Evolutionary conservation across 1,140 invertebrate species (phyloP).

Genomic region (Hyphantria cunea): DNA sequence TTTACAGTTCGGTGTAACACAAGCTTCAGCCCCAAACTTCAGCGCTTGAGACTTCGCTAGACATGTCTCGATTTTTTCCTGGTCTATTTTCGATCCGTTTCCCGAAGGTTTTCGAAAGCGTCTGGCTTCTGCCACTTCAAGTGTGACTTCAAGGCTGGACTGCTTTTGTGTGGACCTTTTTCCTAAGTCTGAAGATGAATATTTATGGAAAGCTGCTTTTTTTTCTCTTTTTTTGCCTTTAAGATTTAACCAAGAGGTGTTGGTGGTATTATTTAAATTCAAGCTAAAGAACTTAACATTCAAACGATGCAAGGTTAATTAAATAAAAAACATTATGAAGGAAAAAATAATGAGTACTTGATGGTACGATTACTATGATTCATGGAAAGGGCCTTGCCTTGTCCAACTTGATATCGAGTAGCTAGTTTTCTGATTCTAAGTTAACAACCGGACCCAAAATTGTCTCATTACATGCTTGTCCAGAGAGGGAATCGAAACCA

Average conservation of each 20-base stretch:
- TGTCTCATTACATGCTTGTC: too few relatives aligned
- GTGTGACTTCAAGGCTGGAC: constrained; percentile 39
- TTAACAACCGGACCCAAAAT: too few relatives aligned
- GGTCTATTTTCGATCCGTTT: constrained; percentile 75
- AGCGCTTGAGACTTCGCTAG: constrained; percentile 72
- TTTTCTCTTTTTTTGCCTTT: constrained; percentile 11
- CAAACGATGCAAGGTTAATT: too few relatives aligned
- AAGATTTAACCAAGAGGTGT: constrained; percentile 1
- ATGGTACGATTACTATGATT: too few relatives aligned
- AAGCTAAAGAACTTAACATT: too few relatives aligned
- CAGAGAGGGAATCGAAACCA: too few relatives aligned
- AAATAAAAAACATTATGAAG: too few relatives aligned
- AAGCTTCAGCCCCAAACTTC: constrained; percentile 58
- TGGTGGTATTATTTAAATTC: too few relatives aligned
- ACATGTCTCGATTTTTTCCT: constrained; percentile 80
- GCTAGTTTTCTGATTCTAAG: too few relatives aligned
- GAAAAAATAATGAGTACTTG: too few relatives aligned
- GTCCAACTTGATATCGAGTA: too few relatives aligned
- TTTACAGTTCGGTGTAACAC: constrained; percentile 46
- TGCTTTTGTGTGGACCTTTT: constrained; percentile 52
- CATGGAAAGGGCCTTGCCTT: too few relatives aligned
- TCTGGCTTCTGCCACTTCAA: constrained; percentile 62
- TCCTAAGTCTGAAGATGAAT: constrained; percentile 39
- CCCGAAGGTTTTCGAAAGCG: constrained; percentile 63
- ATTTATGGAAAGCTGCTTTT: constrained; percentile 20